phyloP scores from a whole-genome alignment of 2,113 vertebrate genomes.

The Pseudopipra pipra region DNA sequence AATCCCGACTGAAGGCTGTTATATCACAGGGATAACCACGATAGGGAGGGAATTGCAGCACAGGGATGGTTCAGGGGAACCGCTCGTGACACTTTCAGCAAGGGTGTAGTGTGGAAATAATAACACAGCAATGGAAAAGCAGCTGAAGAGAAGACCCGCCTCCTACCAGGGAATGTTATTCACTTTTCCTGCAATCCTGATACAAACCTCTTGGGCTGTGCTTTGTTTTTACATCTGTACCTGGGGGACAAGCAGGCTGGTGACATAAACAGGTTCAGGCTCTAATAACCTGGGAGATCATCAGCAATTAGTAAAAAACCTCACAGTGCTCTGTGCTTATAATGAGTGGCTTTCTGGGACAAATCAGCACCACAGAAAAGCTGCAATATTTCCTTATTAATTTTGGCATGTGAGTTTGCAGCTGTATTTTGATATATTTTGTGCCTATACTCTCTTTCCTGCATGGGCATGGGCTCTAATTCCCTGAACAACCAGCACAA shows the following conservation, averaged over 20 bases:
- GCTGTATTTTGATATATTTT: background rate
- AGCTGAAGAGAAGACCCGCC: background rate
- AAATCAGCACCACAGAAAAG: background rate
- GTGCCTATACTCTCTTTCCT: background rate
- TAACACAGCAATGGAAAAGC: background rate
- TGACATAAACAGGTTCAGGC: slow-evolving; percentile 48
- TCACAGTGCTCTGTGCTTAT: background rate
- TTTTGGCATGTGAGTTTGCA: background rate
- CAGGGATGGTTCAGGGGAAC: background rate
- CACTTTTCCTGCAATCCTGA: background rate
- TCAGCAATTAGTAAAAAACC: background rate
- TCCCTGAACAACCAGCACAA: background rate
- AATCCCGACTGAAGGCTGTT: slow-evolving; percentile 3
- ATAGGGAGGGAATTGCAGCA: background rate
- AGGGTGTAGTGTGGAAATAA: background rate
- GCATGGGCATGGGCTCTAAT: background rate
- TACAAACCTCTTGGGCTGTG: slow-evolving; percentile 24
- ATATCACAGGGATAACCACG: background rate
- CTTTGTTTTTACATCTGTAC: slow-evolving; percentile 57
- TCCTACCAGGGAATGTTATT: slow-evolving; percentile 2
- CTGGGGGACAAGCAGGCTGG: slow-evolving; percentile 57
- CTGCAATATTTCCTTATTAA: background rate
- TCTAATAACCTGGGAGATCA: slow-evolving; percentile 10
- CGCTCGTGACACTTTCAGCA: background rate
- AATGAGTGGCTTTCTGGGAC: background rate